Conservation (phyloP, 2,113 vertebrate genomes). For the Dryoscopus gambensis region DNA sequence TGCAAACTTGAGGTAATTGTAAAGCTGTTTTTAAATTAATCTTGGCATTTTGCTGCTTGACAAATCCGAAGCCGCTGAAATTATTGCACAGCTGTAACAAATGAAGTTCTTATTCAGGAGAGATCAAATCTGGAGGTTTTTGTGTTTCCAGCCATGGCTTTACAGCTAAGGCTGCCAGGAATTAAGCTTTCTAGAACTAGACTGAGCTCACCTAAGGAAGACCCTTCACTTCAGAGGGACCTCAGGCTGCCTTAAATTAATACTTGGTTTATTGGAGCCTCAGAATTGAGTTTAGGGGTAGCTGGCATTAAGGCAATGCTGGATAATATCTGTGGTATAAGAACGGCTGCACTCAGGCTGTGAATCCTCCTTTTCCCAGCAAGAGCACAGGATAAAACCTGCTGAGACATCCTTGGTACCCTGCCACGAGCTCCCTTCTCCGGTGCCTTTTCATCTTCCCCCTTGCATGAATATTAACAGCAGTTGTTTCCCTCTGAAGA, state of each 20-base stretch:
- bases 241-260: background rate
- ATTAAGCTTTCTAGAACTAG: background rate
- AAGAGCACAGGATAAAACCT: slow-evolving; percentile 26
- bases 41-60: background rate
- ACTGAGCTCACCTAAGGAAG: background rate
- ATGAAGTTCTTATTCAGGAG: background rate
- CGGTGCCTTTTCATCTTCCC: slow-evolving; percentile 7
- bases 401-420: slow-evolving; percentile 9
- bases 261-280: background rate
- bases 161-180: background rate
- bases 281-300: background rate
- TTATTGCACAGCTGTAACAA: background rate
- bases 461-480: slow-evolving; percentile 10
- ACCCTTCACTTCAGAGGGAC: background rate
- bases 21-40: background rate
- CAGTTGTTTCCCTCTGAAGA: background rate
- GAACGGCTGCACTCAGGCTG: background rate
- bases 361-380: background rate
- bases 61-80: background rate
- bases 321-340: background rate
- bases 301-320: background rate
- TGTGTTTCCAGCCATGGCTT: background rate
- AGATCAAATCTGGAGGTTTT: background rate
- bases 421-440: slow-evolving; percentile 5
- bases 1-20: background rate